Evolutionary conservation across 2,888 invertebrate genomes (phyloP), one percentile per base, ranked within the genome.

Genomic region (Ashinkailepas kermadecensis): DNA sequence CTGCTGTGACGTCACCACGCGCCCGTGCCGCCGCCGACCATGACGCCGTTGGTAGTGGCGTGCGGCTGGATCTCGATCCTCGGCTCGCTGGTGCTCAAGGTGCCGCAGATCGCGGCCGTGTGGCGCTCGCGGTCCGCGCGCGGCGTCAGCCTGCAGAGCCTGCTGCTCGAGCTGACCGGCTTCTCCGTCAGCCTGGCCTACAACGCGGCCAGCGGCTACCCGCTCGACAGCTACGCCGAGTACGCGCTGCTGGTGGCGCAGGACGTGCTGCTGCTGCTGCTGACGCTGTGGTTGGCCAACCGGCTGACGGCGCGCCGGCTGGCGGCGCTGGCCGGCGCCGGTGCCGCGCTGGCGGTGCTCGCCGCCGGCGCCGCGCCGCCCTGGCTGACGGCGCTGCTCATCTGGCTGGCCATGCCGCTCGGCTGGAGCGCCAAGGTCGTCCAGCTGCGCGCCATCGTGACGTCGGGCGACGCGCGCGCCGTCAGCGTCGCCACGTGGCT

Each of bases 231-330:
- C 58, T 79, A 79, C 79, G 18, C 25, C 58, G 79, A 79, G 58
- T 79, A 79, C 58, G 58, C 10, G 58, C 58, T 79, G 79, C 79
- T 79, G 79, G 54, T 79, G 56, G 23, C 79, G 23, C 79, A 79
- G 58, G 79, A 79, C 25, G 79, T 79, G 79, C 79, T 79, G 79
- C 59, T 79, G 58, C 7, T 79, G 58, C 58, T 79, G 57, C 79
- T 79, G 57, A 25, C 18, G 79, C 79, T 79, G 79, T 23, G 18
- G 13, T 13, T 59, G 9, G 15, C 15, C 57, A 58, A 58, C 12
- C 57, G 58, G 23, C 79, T 79, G 58, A 23, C 57, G 23, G 23
- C 18, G 13, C 23, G 23, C 58, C 25, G 79, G 58, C 6, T 79
- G 23, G 23, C 58, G 0, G 58, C 79, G 58, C 25, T 58, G 57